Evolutionary conservation across 1,140 invertebrate species (phyloP), one percentile per base, ranked within the genome.

Genomic region (Muscidifurax raptorellus): DNA sequence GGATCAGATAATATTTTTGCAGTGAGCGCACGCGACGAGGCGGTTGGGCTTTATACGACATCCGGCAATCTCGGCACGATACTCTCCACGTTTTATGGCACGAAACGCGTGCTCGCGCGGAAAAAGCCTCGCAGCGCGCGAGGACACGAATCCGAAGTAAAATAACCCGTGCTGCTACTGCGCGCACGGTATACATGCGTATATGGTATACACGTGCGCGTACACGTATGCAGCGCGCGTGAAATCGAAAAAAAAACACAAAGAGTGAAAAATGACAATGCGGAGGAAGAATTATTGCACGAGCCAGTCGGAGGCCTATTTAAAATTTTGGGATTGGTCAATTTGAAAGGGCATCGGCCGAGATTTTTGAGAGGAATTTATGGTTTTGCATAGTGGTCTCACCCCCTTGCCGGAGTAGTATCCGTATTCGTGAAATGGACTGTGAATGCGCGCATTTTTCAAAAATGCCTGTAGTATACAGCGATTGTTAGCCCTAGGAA

Each of bases 1-100:
- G 32, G 59, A 77, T 83, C 74, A 77, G 82, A 83, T 83, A 77
- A 83, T 83, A 76, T 83, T 83, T 82, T 83, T 32, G 59, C 75
- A 77, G 59, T 47, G 59, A 76, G 40, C 64, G 40, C 69, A 12
- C 22, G 22, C 52, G 18, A 59, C 22, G 52, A 59, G 52, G 66
- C 52, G 64, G 69, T 18, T 2, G 22, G 59, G 74, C n/a, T 79
- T 72, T 84, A 79, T 79, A 79, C 82, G 82, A 78, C 44, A 77
- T 78, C 76, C 76, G 40, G 66, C 67, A 79, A 52, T 84, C 67
- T 78, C 76, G 28, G 28, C 18, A 13, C 67, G 44, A 78, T 78
- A 72, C 71, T 79, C 76, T 59, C 52, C 22, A 6, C 36, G 66
- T 84, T 77, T 79, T 78, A 79, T 84, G 27, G 40, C 4, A 72